Percentiles rank a stretch among this genome's conserved stretches.
Evolutionary conservation across 2,113 vertebrate genomes (phyloP).

Genomic region (Thermophis baileyi): DNA sequence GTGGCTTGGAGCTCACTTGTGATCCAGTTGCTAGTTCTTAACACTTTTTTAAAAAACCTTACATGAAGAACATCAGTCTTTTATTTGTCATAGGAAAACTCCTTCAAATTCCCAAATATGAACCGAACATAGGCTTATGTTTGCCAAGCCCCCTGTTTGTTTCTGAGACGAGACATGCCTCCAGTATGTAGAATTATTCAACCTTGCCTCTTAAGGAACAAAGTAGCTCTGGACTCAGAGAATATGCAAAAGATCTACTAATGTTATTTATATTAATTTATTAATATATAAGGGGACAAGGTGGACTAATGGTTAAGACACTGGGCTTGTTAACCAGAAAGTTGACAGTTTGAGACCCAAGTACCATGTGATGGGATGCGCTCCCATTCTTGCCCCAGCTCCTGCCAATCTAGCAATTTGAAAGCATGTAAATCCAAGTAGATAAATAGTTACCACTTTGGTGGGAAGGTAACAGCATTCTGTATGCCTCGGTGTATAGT

Average conservation of each 20-base stretch:
- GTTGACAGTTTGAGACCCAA: not conserved
- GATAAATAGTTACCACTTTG: not conserved
- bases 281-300: not conserved
- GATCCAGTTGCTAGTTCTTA: not conserved
- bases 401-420: not conserved
- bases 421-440: not conserved
- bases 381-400: not conserved
- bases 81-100: not conserved
- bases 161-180: not conserved
- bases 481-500: not conserved
- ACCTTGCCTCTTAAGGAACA: not conserved
- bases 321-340: not conserved
- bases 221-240: not conserved
- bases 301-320: not conserved
- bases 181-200: not conserved
- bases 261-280: not conserved
- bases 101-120: not conserved
- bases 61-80: not conserved
- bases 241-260: not conserved
- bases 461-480: not conserved
- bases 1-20: not conserved
- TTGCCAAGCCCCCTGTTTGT: not conserved
- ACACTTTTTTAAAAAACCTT: not conserved
- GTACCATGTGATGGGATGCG: not conserved
- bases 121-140: not conserved